A percentile compares a stretch with the other conserved stretches of the same genome.
Evolutionary conservation across 1,140 invertebrate genomes (phyloP).

Genomic region (Bombus waltoni): DNA sequence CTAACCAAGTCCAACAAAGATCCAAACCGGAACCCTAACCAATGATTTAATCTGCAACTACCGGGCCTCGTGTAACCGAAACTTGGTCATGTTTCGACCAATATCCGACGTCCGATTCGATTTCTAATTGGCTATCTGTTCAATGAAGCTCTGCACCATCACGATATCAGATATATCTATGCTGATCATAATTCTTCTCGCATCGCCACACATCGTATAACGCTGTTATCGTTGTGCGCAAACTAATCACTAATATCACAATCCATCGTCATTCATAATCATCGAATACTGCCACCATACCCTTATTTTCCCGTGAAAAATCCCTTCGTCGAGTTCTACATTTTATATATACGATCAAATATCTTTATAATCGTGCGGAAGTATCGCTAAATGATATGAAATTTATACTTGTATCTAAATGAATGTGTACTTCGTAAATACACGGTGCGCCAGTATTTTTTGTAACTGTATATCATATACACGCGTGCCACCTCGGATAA

Average conservation of each 20-base stretch:
- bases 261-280: too few species aligned
- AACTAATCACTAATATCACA: conserved; percentile 40
- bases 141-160: neutral
- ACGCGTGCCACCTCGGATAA: too few species aligned
- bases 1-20: conserved; percentile 46
- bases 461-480: too few species aligned
- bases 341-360: too few species aligned
- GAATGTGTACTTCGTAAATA: too few species aligned
- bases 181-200: neutral
- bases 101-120: neutral
- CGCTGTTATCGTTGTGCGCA: conserved; percentile 30
- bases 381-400: too few species aligned
- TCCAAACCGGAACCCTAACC: conserved; percentile 21
- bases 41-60: conserved; percentile 25
- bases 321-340: too few species aligned
- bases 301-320: too few species aligned
- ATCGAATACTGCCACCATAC: too few species aligned
- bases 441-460: too few species aligned
- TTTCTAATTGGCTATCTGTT: neutral
- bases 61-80: neutral
- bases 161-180: neutral
- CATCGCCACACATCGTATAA: conserved; percentile 11
- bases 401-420: too few species aligned
- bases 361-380: too few species aligned
- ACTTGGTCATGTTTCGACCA: neutral